A percentile compares a stretch with the other conserved stretches of the same genome.
These are phyloP conservation scores for Uropetala carovei DNA, from an alignment of 2,888 invertebrate species.

Conservation along the genomic window DNA sequence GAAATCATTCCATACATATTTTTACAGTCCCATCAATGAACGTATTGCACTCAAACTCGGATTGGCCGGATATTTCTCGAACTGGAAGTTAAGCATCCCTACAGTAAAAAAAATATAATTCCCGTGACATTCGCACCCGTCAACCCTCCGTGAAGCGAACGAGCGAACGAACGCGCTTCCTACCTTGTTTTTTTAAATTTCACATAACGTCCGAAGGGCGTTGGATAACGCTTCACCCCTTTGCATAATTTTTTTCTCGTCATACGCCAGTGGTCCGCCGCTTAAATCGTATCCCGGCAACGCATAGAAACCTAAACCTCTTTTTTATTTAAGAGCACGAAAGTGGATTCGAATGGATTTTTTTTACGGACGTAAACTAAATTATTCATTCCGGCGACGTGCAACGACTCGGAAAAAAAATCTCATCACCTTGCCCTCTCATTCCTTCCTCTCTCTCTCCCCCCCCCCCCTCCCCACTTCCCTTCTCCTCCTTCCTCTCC, in stretches of 20 bases:
- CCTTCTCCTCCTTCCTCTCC: not conserved
- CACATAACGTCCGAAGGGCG: not conserved
- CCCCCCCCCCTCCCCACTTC: not conserved
- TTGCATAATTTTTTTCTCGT: not conserved
- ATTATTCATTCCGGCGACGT: slow-evolving; percentile 15
- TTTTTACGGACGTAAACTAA: slow-evolving; percentile 32
- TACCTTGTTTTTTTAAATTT: not conserved
- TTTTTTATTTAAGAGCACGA: not conserved
- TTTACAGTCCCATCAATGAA: too few relatives aligned
- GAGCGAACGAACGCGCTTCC: not conserved
- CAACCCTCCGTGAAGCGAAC: not conserved
- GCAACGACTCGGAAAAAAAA: not conserved
- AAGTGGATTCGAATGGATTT: not conserved
- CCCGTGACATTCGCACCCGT: too few relatives aligned
- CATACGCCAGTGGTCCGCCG: not conserved
- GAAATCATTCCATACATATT: too few relatives aligned
- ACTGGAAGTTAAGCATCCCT: too few relatives aligned
- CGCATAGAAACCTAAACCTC: not conserved
- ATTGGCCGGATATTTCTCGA: too few relatives aligned
- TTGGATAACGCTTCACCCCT: not conserved
- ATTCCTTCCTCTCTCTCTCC: not conserved
- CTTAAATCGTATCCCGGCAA: not conserved
- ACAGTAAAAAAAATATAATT: too few relatives aligned
- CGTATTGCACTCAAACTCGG: too few relatives aligned
- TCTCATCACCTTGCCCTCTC: slow-evolving; percentile 8